Conservation (phyloP, 2,113 vertebrate genomes). For the Rhinoptilus africanus region DNA sequence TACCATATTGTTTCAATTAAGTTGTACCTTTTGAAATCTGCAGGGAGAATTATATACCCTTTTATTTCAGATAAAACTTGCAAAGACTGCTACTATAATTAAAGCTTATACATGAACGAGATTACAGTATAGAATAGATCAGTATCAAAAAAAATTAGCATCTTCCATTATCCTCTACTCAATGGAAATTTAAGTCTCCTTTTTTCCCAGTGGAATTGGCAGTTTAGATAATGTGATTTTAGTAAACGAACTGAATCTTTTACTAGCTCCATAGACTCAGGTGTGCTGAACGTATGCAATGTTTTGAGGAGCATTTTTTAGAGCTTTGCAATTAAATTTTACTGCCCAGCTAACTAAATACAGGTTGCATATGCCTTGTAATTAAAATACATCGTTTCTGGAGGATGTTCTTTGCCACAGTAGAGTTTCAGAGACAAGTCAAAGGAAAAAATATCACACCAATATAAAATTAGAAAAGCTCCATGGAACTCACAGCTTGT, state of each 20-base stretch:
- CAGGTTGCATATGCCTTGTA: slow-evolving; percentile 21
- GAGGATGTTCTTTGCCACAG: slow-evolving; percentile 30
- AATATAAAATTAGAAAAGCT: slow-evolving; percentile 29
- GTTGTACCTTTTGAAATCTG: neutral
- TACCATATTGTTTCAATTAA: neutral
- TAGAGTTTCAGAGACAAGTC: slow-evolving; percentile 12
- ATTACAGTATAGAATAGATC: neutral
- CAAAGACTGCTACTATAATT: neutral
- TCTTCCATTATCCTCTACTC: neutral
- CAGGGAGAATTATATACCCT: neutral
- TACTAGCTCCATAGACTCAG: neutral
- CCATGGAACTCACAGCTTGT: neutral
- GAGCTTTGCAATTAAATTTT: slow-evolving; percentile 51
- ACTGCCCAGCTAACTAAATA: slow-evolving; percentile 51
- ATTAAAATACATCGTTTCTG: slow-evolving; percentile 62
- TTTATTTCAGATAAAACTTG: neutral
- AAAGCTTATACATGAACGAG: neutral
- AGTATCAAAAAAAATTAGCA: neutral
- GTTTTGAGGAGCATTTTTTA: slow-evolving; percentile 47
- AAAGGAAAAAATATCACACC: slow-evolving; percentile 25
- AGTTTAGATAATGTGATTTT: neutral
- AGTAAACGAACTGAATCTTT: neutral
- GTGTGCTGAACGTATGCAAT: neutral
- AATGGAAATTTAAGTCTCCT: neutral
- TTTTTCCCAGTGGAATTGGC: neutral